Base-by-base conservation (phyloP, 2,113 vertebrate species). In the Cottus gobio region DNA sequence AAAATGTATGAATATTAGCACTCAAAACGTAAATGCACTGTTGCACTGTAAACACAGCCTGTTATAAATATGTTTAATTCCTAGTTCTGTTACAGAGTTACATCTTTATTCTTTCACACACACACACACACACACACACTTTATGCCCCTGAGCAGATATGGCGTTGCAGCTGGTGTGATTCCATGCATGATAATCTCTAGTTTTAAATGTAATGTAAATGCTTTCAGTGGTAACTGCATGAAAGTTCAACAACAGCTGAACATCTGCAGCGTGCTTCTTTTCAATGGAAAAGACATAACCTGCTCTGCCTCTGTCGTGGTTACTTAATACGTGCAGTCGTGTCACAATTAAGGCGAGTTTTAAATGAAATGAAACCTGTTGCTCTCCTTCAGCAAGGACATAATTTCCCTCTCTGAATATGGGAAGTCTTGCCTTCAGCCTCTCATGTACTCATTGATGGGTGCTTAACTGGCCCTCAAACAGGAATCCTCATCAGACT, bases 221-320 rank as follows among this genome's bases (percentile, higher is more conserved):
- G 74, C 46, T 65, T 77, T 76, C 71, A 30, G 82, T 62, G 39
- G 52, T 44, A 63, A 39, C 7, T 52, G 7, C 28, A 54, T 13
- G 3, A 74, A 62, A 77, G 71, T 87, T 82, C 65, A 84, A 82
- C 72, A 80, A 46, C 70, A 52, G 44, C 48, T 58, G 62, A 78
- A 65, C 52, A 8, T 79, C 44, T 66, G 52, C 50, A 71, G 44
- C 22, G 13, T 62, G 61, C 83, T 73, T 58, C 72, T 74, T 50
- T 80, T 80, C 48, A 71, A 71, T 77, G 56, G 60, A 48, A 69
- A 58, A 74, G 52, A 71, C 77, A 64, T 48, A 48, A 75, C 72
- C 37, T 52, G 37, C 57, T 82, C 26, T 1, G 0, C 79, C 54
- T 85, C 61, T 50, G 75, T 22, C 70, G 9, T 3, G 9, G 30